These are phyloP conservation scores for Melieria crassipennis DNA, from an alignment of 2,888 invertebrate genomes.

Conservation along the genomic window DNA sequence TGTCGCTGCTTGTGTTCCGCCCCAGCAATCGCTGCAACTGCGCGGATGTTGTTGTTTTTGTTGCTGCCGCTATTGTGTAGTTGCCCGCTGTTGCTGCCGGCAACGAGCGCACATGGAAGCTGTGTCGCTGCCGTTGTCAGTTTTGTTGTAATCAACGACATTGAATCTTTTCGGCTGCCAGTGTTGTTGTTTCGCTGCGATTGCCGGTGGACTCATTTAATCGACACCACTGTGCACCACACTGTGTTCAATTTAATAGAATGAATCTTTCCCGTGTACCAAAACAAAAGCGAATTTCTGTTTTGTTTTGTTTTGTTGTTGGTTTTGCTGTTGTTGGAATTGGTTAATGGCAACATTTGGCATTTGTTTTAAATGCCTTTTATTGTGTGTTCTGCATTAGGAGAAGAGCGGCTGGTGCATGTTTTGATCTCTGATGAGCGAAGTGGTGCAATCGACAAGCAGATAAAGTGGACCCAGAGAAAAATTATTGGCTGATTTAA, in stretches of 20 bases:
- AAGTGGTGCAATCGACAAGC: too few species aligned
- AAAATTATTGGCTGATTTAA: too few species aligned
- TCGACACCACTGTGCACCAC: conserved; percentile 49
- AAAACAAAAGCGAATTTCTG: conserved; percentile 46
- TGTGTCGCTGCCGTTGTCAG: conserved; percentile 15
- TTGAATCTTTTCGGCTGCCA: conserved; percentile 2
- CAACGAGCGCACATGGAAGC: conserved; percentile 1
- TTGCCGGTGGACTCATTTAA: conserved; percentile 38
- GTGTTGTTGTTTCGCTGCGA: conserved; percentile 13
- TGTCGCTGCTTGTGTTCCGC: conserved; percentile 4
- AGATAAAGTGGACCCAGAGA: too few species aligned
- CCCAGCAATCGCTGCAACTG: conserved; percentile 20
- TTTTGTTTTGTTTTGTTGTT: conserved; percentile 36
- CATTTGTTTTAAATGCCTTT: conserved; percentile 16
- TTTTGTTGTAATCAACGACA: background rate
- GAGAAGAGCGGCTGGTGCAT: too few species aligned
- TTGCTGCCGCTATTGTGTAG: conserved; percentile 4
- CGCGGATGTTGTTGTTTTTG: conserved; percentile 14
- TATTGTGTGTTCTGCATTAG: background rate
- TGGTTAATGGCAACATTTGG: conserved; percentile 6
- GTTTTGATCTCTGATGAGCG: too few species aligned
- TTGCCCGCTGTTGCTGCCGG: conserved; percentile 3
- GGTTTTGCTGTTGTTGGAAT: conserved; percentile 3
- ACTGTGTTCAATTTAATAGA: conserved; percentile 59
- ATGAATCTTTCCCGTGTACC: conserved; percentile 56